Conservation (phyloP, 53 echinoderm and acorn worm species). For the Temnopleurus reevesii region DNA sequence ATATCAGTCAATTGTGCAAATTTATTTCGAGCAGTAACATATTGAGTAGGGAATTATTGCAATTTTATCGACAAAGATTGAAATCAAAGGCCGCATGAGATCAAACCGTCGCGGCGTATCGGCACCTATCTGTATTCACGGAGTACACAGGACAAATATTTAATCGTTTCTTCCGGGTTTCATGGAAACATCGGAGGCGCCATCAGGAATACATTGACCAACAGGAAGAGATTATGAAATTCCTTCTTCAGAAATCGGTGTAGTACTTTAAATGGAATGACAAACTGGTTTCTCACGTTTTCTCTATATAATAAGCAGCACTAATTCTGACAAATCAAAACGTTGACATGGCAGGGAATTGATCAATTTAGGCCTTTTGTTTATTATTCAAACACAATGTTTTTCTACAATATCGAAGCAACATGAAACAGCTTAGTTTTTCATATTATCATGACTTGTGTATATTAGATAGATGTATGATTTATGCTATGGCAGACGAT, state of each 20-base stretch:
- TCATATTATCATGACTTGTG: no score
- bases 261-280: neutral
- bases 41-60: no score
- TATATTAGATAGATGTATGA: no score
- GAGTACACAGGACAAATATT: neutral
- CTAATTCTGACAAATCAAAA: neutral
- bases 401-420: no score
- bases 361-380: no score
- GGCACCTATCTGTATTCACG: slow-evolving; percentile 1
- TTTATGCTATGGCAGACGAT: no score
- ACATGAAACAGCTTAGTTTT: no score
- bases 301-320: neutral
- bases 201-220: neutral
- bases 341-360: no score
- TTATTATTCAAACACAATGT: no score
- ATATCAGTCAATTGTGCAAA: no score
- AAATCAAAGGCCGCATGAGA: neutral
- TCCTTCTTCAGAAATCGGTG: neutral
- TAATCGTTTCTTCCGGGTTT: slow-evolving; percentile 28
- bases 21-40: no score
- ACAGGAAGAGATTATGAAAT: no score
- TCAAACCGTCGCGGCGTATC: slow-evolving; percentile 19
- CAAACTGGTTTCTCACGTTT: neutral
- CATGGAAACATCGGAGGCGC: neutral
- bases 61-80: neutral